Percentiles rank a stretch among this genome's conserved stretches.
phyloP scores from a whole-genome alignment of 2,888 invertebrate species.

The Diadromus collaris region DNA sequence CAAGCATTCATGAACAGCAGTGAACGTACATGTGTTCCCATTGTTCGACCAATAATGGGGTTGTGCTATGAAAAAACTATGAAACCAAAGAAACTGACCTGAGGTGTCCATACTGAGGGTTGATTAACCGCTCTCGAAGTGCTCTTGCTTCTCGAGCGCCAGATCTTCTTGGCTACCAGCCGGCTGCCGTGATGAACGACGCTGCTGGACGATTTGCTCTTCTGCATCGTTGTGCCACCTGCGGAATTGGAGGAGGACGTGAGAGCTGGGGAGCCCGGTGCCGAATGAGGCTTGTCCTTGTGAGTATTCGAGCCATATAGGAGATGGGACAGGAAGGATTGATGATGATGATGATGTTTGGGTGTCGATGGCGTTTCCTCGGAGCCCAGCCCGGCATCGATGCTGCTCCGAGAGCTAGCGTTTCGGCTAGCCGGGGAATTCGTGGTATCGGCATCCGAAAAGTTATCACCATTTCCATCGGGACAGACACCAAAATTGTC shows the following conservation, averaged over 20 bases:
- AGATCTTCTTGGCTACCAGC: conserved; percentile 92
- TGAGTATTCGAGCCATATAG: conserved; percentile 81
- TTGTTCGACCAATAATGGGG: not conserved
- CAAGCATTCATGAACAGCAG: too few species aligned
- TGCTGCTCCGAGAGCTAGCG: conserved; percentile 82
- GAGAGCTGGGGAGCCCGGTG: conserved; percentile 82
- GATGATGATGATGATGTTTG: conserved; percentile 81
- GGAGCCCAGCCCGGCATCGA: conserved; percentile 80
- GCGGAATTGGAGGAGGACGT: conserved; percentile 79
- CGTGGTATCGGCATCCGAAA: conserved; percentile 77
- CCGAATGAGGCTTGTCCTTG: conserved; percentile 81
- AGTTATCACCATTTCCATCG: conserved; percentile 74
- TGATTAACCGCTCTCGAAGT: conserved; percentile 85
- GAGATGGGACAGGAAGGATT: conserved; percentile 85
- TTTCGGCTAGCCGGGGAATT: conserved; percentile 79
- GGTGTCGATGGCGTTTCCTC: conserved; percentile 80
- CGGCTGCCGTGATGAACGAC: conserved; percentile 88
- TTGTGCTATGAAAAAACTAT: not conserved
- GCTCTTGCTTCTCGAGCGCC: conserved; percentile 92
- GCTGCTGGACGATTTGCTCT: conserved; percentile 93
- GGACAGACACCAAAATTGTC: conserved; percentile 79
- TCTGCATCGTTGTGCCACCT: conserved; percentile 90
- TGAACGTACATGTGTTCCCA: not conserved
- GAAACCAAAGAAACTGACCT: conserved; percentile 83
- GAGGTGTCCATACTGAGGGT: conserved; percentile 90